Conservation (phyloP, 2,797 vertebrate genomes). For the Heterohyrax brucei region DNA sequence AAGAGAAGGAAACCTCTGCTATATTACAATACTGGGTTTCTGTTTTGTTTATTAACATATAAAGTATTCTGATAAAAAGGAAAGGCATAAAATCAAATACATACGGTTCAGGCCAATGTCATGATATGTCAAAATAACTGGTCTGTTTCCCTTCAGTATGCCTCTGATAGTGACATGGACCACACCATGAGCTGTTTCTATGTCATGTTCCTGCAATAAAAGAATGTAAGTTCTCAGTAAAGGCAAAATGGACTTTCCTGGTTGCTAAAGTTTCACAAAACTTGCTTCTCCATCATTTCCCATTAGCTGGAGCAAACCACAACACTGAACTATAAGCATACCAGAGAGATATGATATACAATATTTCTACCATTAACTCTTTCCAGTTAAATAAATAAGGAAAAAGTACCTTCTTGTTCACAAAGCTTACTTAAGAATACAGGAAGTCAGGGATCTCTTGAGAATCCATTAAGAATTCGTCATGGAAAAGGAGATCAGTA, state of each 20-base stretch:
- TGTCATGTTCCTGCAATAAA: slow-evolving; percentile 95
- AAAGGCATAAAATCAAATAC: slow-evolving; percentile 85
- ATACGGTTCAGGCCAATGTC: slow-evolving; percentile 98
- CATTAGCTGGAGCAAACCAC: background rate
- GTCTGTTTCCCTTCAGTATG: slow-evolving; percentile 95
- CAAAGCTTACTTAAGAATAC: slow-evolving; percentile 40
- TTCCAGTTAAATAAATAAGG: slow-evolving; percentile 47
- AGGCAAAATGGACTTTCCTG: slow-evolving; percentile 39
- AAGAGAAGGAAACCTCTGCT: slow-evolving; percentile 39
- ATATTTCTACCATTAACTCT: slow-evolving; percentile 43
- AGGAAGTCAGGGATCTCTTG: slow-evolving; percentile 51
- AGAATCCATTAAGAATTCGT: slow-evolving; percentile 55
- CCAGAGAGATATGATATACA: slow-evolving; percentile 12
- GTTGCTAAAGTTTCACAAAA: slow-evolving; percentile 40
- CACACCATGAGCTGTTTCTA: slow-evolving; percentile 96
- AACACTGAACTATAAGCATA: slow-evolving; percentile 5
- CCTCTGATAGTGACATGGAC: slow-evolving; percentile 97
- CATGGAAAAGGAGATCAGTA: slow-evolving; percentile 40
- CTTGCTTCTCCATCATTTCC: background rate
- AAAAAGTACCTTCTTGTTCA: slow-evolving; percentile 18
- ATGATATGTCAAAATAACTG: slow-evolving; percentile 97
- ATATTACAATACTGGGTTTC: slow-evolving; percentile 1
- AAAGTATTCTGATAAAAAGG: slow-evolving; percentile 44
- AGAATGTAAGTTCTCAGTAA: slow-evolving; percentile 78
- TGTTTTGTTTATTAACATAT: slow-evolving; percentile 9